A percentile compares a stretch with the other conserved stretches of the same genome.
Evolutionary conservation across 2,888 invertebrate species (phyloP).

Genomic region (Nycteola revayana): DNA sequence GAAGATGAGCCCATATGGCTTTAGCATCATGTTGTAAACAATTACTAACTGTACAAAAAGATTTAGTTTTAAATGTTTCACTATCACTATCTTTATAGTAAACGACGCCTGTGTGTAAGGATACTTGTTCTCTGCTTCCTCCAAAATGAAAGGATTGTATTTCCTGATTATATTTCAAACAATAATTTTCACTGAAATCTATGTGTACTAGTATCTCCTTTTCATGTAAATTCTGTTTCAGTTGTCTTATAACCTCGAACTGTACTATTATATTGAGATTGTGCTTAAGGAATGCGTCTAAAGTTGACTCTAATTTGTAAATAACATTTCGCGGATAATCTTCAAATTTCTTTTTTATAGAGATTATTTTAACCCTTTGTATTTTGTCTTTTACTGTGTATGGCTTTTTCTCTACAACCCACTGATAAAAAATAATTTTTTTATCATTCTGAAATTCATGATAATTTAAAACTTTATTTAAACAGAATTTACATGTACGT

Average conservation of each 20-base stretch:
- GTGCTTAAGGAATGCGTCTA: conserved; percentile 25
- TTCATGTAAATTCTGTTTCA: conserved; percentile 16
- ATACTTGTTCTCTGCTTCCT: conserved; percentile 39
- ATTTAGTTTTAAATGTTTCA: conserved; percentile 22
- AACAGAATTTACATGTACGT: conserved; percentile 22
- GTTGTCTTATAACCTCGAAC: conserved; percentile 7
- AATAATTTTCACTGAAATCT: conserved; percentile 38
- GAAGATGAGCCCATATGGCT: conserved; percentile 34
- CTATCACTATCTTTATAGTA: too few relatives aligned
- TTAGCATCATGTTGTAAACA: conserved; percentile 12
- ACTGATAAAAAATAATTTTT: conserved; percentile 21
- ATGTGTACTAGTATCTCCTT: conserved; percentile 15
- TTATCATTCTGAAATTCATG: conserved; percentile 24
- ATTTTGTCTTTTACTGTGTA: conserved; percentile 31
- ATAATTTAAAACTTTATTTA: conserved; percentile 22
- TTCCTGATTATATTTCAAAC: conserved; percentile 27
- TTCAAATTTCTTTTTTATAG: conserved; percentile 24
- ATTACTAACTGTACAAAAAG: conserved; percentile 13
- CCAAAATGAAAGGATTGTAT: conserved; percentile 52
- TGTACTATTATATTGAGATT: conserved; percentile 24
- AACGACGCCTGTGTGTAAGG: too few relatives aligned
- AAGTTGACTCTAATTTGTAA: conserved; percentile 25
- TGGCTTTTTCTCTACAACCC: conserved; percentile 18
- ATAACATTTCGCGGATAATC: conserved; percentile 27
- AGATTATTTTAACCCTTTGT: conserved; percentile 7